Conservation (phyloP, 2,888 invertebrate genomes). For the Formica aserva region DNA sequence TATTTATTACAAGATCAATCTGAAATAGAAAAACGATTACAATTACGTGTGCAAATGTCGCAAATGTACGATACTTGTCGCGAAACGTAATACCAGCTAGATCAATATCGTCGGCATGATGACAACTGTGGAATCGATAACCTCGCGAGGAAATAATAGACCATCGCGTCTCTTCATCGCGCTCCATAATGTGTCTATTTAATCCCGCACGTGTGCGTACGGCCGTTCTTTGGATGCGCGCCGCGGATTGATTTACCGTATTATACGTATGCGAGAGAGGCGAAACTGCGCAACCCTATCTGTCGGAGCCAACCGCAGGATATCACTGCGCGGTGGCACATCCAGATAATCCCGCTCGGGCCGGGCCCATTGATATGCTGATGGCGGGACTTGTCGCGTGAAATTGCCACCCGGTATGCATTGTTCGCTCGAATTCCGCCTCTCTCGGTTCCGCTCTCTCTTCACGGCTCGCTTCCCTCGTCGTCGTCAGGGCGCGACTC, state of each 20-base stretch:
- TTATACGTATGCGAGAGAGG: conserved; percentile 50
- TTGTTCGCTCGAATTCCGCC: conserved; percentile 81
- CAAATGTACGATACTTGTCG: neutral
- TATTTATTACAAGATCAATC: neutral
- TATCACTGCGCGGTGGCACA: conserved; percentile 81
- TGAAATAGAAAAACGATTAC: neutral
- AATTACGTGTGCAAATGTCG: neutral
- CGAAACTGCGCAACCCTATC: conserved; percentile 84
- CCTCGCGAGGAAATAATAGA: conserved; percentile 58
- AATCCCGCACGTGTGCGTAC: conserved; percentile 53
- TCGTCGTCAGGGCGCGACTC: conserved; percentile 56
- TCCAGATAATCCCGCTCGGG: conserved; percentile 84
- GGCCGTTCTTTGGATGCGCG: conserved; percentile 40
- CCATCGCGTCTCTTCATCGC: conserved; percentile 16
- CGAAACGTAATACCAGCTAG: neutral
- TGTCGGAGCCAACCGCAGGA: conserved; percentile 84
- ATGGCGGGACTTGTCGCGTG: conserved; percentile 86
- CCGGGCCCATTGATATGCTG: conserved; percentile 85
- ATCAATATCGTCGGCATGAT: neutral
- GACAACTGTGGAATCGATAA: neutral
- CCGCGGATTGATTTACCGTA: conserved; percentile 45
- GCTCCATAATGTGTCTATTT: conserved; percentile 46
- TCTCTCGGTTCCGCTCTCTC: conserved; percentile 52
- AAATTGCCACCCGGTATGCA: conserved; percentile 85
- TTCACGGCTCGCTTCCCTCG: conserved; percentile 69